Base-by-base conservation (phyloP, 2,888 invertebrate genomes). In the Hemaris fuciformis region DNA sequence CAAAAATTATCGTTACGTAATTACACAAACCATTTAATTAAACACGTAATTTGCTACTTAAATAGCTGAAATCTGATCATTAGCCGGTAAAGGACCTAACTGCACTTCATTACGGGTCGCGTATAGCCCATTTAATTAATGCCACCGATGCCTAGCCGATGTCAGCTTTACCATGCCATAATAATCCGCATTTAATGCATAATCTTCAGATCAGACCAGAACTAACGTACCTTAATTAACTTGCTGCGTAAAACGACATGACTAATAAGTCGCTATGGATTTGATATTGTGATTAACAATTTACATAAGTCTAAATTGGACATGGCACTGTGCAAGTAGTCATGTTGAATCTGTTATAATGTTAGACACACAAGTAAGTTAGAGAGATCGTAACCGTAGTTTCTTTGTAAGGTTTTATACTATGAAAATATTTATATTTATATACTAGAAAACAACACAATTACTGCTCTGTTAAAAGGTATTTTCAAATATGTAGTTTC, bases 71-170 rank as follows among this genome's bases (percentile, higher is more conserved):
- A 31, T 53, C 31, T 31, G 31, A 53, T 53, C 53, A 31, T 53
- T 53, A 53, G 66, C 63, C 63, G 61, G 63, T 61, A 65, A 68
- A 71, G 70, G 69, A 68, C 70, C 68, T 69, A 6, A 27, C 48
- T 48, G 27, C 27, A 53, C 53, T 53, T 53, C 53, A 53, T 70
- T 62, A 64, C 68, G 64, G 67, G 70, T 67, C 64, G 63, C 68
- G 61, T 68, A 66, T 68, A 66, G 64, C 67, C 66, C 70, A 70
- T 71, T 71, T 70, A 71, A 71, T 71, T 71, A 71, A 71, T 70
- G 66, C 68, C 48, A 53, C 48, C 10, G 53, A 31, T 53, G 23
- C 27, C 23, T 64, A 60, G 64, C 68, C 64, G 57, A 61, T 65
- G 64, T 62, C 65, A 58, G 69, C 64, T 68, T 70, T 69, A 61